phyloP scores from a whole-genome alignment of 2,113 vertebrate species.

The Nematolebias whitei region DNA sequence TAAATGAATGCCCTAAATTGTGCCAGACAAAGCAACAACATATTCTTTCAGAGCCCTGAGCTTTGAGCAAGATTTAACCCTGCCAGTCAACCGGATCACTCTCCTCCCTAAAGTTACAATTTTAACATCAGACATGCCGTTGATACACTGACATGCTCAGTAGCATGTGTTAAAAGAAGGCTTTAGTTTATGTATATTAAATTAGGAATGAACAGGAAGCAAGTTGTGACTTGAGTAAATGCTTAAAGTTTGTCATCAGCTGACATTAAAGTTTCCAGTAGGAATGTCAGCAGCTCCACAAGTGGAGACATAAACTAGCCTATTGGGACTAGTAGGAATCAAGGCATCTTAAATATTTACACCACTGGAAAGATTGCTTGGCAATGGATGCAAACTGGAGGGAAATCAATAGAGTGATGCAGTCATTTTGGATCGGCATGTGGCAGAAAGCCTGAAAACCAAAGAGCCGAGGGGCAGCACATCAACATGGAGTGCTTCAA shows the following conservation, averaged over 20 bases:
- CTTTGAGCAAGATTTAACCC: neutral
- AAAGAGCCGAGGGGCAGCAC: neutral
- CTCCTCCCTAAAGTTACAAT: slow-evolving; percentile 8
- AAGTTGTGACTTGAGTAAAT: neutral
- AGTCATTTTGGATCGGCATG: slow-evolving; percentile 19
- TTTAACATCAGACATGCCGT: slow-evolving; percentile 10
- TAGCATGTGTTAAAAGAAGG: neutral
- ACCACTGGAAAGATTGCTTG: slow-evolving; percentile 26
- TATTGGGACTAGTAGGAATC: slow-evolving; percentile 18
- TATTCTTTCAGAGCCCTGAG: neutral
- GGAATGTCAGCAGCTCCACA: slow-evolving; percentile 31
- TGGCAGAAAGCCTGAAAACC: slow-evolving; percentile 5
- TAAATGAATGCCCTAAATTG: slow-evolving; percentile 7
- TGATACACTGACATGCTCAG: neutral
- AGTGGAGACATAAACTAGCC: slow-evolving; percentile 24
- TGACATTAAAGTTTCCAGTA: slow-evolving; percentile 6
- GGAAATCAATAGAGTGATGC: slow-evolving; percentile 35
- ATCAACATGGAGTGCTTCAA: neutral
- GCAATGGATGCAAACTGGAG: slow-evolving; percentile 28
- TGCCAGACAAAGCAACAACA: slow-evolving; percentile 1
- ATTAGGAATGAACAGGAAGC: neutral
- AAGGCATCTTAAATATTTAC: slow-evolving; percentile 47
- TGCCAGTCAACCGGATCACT: neutral
- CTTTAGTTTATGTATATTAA: slow-evolving; percentile 6
- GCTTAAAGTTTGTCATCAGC: slow-evolving; percentile 14